A percentile compares a stretch with the other conserved stretches of the same genome.
Evolutionary conservation across 2,888 invertebrate species (phyloP).

Genomic region (Noctua janthina): DNA sequence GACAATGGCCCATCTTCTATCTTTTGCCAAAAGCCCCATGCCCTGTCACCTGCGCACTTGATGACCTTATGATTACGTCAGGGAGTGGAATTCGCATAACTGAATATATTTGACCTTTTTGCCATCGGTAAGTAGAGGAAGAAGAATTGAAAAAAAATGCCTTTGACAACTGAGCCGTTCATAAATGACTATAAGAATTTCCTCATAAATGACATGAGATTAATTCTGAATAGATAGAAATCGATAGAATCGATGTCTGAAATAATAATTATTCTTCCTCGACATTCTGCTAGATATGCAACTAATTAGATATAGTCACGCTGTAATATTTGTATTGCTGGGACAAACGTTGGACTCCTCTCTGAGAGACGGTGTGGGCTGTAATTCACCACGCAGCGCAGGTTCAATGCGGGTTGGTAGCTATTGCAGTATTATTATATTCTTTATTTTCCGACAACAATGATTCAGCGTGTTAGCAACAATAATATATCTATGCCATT

Average conservation of each 20-base stretch:
- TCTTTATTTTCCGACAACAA: no score
- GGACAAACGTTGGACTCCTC: not conserved
- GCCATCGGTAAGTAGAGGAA: not conserved
- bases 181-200: not conserved
- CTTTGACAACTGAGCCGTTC: not conserved
- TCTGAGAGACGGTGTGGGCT: no score
- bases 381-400: no score
- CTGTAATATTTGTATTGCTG: not conserved
- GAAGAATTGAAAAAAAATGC: not conserved
- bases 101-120: constrained; percentile 4
- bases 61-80: constrained; percentile 2
- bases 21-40: not conserved
- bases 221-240: not conserved
- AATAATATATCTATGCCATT: no score
- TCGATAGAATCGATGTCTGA: not conserved
- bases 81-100: not conserved
- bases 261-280: no score
- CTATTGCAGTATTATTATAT: no score
- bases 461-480: no score
- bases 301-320: no score
- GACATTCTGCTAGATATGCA: no score
- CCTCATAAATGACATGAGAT: not conserved
- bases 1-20: not conserved
- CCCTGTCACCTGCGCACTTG: not conserved
- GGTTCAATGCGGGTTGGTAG: no score